phyloP scores from a whole-genome alignment of 2,797 vertebrate species.

The Falco concolor region DNA sequence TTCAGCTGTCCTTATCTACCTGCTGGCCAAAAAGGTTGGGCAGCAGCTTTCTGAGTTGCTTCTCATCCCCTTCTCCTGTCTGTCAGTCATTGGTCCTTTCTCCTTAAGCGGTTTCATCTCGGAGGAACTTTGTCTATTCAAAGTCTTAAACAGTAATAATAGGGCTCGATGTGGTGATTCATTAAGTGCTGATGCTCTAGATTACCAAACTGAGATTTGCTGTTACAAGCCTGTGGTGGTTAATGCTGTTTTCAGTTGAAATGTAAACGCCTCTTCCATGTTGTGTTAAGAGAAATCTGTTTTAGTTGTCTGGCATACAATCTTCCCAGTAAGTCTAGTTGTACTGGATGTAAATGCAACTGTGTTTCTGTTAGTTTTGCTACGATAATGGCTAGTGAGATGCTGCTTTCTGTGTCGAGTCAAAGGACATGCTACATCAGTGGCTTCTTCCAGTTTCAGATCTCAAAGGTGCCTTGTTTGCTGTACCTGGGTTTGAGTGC shows the following conservation, averaged over 20 bases:
- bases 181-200: background rate
- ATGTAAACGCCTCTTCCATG: background rate
- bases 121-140: background rate
- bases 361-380: background rate
- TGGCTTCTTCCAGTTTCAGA: background rate
- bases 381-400: background rate
- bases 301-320: background rate
- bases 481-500: background rate
- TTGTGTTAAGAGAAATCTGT: background rate
- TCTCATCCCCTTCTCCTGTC: background rate
- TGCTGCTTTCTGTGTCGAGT: too few species aligned
- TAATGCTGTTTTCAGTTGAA: background rate
- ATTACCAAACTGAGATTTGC: background rate
- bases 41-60: background rate
- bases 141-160: too few species aligned
- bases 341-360: background rate
- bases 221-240: too few species aligned
- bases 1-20: background rate
- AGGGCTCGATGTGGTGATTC: rapidly evolving
- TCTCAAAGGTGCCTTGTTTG: background rate
- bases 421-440: background rate
- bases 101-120: background rate
- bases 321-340: background rate
- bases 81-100: background rate
- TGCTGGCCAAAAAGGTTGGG: background rate